A percentile compares a stretch with the other conserved stretches of the same genome.
These are phyloP conservation scores for Myotis vivesi DNA, from an alignment of 2,797 vertebrate genomes.

Conservation along the genomic window DNA sequence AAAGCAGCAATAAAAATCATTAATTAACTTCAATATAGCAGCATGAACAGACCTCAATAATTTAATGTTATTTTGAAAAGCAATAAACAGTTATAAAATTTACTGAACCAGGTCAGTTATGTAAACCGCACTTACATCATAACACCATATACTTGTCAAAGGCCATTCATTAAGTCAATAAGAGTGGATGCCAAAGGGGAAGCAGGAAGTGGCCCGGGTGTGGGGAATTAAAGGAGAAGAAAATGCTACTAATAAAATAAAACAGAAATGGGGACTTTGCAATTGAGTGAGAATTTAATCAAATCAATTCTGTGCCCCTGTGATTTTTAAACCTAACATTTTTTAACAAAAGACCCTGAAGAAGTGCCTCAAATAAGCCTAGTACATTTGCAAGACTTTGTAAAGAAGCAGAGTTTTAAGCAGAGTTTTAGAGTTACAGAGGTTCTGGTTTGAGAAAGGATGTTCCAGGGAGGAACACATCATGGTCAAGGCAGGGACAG, in stretches of 20 bases:
- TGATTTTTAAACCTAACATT: constrained; percentile 28
- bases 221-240: not conserved
- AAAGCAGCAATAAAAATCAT: not conserved
- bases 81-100: not conserved
- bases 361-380: not conserved
- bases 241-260: not conserved
- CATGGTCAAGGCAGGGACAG: not conserved
- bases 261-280: not conserved
- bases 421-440: not conserved
- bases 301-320: not conserved
- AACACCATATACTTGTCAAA: not conserved
- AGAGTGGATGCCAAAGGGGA: not conserved
- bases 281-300: not conserved
- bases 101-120: not conserved
- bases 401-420: not conserved
- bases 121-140: not conserved
- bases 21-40: not conserved
- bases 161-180: not conserved
- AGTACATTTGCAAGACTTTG: not conserved
- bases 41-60: not conserved
- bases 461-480: not conserved
- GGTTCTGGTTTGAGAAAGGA: not conserved
- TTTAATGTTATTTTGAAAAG: constrained; percentile 5
- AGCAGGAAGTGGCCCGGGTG: not conserved
- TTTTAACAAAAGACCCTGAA: not conserved